A percentile compares a stretch with the other conserved stretches of the same genome.
phyloP scores from a whole-genome alignment of 2,113 vertebrate genomes.

The Heterotilapia buettikoferi region DNA sequence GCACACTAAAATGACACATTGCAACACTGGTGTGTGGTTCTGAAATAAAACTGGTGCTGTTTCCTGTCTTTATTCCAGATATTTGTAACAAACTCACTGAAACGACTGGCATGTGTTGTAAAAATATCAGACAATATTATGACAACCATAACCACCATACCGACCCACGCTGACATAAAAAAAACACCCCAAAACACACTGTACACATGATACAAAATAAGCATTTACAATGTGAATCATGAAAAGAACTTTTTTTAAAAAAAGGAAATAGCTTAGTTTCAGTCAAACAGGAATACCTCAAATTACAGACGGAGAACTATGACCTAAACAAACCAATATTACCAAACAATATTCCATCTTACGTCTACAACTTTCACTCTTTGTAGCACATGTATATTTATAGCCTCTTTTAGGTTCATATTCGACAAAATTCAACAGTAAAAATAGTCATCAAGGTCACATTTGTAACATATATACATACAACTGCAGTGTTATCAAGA shows the following conservation, averaged over 20 bases:
- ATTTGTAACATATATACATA: slow-evolving; percentile 1
- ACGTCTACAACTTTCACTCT: background rate
- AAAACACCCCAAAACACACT: slow-evolving; percentile 74
- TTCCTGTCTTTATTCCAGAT: slow-evolving; percentile 63
- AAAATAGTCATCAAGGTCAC: background rate
- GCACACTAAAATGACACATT: background rate
- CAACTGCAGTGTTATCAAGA: background rate
- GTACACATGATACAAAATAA: slow-evolving; percentile 80
- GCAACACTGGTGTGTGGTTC: background rate
- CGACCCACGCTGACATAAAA: background rate
- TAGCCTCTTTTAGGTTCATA: background rate
- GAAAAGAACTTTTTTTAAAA: background rate
- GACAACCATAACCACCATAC: slow-evolving; percentile 29
- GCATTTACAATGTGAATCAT: slow-evolving; percentile 78
- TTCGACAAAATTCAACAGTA: background rate
- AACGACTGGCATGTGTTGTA: slow-evolving; percentile 24
- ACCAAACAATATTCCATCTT: background rate
- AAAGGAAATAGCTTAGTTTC: slow-evolving; percentile 42
- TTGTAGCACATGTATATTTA: background rate
- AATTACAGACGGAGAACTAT: slow-evolving; percentile 20
- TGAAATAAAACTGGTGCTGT: slow-evolving; percentile 3
- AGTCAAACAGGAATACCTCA: slow-evolving; percentile 71
- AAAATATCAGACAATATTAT: slow-evolving; percentile 35
- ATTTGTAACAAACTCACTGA: slow-evolving; percentile 58
- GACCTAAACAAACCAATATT: background rate